Evolutionary conservation across 2,888 invertebrate genomes (phyloP), one percentile per base, ranked within the genome.

Genomic region (Melieria crassipennis): DNA sequence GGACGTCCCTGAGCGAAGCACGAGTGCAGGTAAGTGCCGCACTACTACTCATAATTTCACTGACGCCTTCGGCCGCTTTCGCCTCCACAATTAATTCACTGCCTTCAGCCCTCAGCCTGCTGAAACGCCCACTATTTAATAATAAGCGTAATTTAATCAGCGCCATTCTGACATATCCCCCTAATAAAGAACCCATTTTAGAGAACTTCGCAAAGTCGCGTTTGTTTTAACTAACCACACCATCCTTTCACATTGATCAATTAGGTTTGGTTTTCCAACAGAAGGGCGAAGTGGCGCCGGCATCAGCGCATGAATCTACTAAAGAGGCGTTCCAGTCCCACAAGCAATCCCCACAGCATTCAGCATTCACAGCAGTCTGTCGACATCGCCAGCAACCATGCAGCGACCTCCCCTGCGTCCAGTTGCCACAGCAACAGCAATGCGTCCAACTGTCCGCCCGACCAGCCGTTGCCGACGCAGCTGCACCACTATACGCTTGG

Each of bases 191-290:
- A 47, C 55, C 58, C 68, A 72, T 58, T 58, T 63, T 58, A 50
- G 47, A 55, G 62, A 42, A 65, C 63, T 71, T 65, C 66, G 62
- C 61, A 66, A 70, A 64, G 66, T 55, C 70, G 73, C 73, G 72
- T 70, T 78, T 77, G 78, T 77, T 78, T 76, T 76, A 64, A 84
- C 83, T 82, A 85, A 87, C 85, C 87, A 87, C 87, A 87, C 84
- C 76, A 82, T 85, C 85, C 78, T 78, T 79, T 78, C 85, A 83
- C 84, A 87, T 87, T 87, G 90, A 89, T 90, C 89, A 75, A 76
- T 64, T 93, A 97, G 96, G 96, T 97, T 91, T 97, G 97, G 97
- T 97, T 97, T 93, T 97, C 96, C 90, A 97, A 97, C 93, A 95
- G 97, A 92, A 93, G 97, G 89, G 97, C 97, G 88, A 97, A 97